These are phyloP conservation scores for Aplocera efformata DNA, from an alignment of 2,888 invertebrate genomes.

Conservation along the genomic window DNA sequence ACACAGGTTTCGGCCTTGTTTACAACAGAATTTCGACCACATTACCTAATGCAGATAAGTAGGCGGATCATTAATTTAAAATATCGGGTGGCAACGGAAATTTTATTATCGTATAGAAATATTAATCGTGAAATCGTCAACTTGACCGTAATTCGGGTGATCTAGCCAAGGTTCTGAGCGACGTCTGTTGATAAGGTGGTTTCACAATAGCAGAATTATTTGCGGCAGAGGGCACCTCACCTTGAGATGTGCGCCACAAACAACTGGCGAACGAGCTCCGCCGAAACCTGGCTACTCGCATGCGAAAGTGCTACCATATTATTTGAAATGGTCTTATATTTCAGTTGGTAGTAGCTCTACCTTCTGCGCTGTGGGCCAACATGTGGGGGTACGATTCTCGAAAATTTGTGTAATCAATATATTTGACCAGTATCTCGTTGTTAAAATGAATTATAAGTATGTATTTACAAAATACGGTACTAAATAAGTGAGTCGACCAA, in stretches of 20 bases:
- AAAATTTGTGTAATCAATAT: no score
- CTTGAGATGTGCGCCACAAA: constrained; percentile 75
- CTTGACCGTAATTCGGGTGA: constrained; percentile 79
- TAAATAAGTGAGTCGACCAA: no score
- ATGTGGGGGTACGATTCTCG: no score
- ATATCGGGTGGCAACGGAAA: constrained; percentile 38
- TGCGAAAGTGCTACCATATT: constrained; percentile 44
- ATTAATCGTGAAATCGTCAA: constrained; percentile 74
- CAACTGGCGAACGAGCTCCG: constrained; percentile 64
- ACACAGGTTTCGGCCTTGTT: constrained; percentile 4
- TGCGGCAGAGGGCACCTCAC: constrained; percentile 70
- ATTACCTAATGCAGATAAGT: constrained; percentile 25
- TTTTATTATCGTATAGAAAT: constrained; percentile 61
- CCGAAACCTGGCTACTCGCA: constrained; percentile 62
- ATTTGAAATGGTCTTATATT: no score
- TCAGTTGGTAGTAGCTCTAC: no score
- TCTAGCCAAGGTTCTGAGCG: constrained; percentile 69
- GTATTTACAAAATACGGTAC: no score
- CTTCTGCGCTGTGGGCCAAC: no score
- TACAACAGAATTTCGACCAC: constrained; percentile 13
- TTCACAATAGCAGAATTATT: constrained; percentile 81
- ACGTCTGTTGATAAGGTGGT: constrained; percentile 64
- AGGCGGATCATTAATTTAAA: constrained; percentile 19
- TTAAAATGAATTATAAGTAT: no score
- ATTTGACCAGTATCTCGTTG: no score